These are phyloP conservation scores for Stegodyphus dumicola DNA, from an alignment of 1,140 invertebrate species.

Conservation along the genomic window DNA sequence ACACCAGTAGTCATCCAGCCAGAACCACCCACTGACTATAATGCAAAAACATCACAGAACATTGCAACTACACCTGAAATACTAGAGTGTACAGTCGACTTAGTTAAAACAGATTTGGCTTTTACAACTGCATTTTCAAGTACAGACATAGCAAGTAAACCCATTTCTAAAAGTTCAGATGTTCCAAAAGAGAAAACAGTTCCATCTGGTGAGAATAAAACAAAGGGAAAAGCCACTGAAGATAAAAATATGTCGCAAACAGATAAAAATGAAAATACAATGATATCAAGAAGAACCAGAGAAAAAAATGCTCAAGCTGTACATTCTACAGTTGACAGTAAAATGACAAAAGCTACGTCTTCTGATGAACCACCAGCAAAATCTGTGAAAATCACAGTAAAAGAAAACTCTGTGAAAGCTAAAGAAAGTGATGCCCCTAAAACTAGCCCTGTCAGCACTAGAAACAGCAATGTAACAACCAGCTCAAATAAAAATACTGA, in stretches of 20 bases:
- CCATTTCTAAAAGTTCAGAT: not conserved
- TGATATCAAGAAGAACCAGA: slow-evolving; percentile 45
- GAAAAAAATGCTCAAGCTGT: slow-evolving; percentile 23
- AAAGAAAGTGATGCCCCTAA: not conserved
- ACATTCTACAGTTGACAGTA: not conserved
- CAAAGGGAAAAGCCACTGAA: not conserved
- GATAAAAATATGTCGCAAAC: not conserved
- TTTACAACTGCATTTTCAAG: not conserved
- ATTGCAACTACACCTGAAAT: not conserved
- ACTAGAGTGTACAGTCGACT: slow-evolving; percentile 11
- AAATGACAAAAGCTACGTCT: not conserved
- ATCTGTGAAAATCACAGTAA: not conserved
- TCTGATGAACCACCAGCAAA: not conserved
- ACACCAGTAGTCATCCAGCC: slow-evolving; percentile 32
- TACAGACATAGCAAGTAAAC: not conserved
- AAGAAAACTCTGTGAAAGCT: not conserved
- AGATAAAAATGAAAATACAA: slow-evolving; percentile 12
- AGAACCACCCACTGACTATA: slow-evolving; percentile 7
- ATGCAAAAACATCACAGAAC: not conserved
- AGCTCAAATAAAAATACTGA: not conserved
- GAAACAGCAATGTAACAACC: not conserved
- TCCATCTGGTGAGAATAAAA: not conserved
- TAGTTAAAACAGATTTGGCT: slow-evolving; percentile 27
- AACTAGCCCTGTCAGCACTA: not conserved
- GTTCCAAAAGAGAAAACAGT: not conserved